Conservation (phyloP, 1,140 invertebrate species). For the Drosophila rhopaloa region DNA sequence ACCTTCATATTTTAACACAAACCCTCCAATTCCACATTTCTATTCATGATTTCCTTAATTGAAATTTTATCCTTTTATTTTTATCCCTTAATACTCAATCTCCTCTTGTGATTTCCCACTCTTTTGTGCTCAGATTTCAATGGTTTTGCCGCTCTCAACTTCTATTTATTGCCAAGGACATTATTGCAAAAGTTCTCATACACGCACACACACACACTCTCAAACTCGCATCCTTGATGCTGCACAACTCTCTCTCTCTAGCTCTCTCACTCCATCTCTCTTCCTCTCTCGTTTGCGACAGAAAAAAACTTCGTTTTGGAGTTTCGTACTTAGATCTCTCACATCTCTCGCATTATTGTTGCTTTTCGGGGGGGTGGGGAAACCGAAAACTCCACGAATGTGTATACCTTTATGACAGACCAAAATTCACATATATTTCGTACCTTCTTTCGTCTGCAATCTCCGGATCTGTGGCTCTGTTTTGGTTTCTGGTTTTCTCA, state of each 20-base stretch:
- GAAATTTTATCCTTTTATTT: not conserved
- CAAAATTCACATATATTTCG: slow-evolving; percentile 21
- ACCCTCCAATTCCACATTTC: no score
- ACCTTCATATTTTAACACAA: no score
- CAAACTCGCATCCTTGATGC: slow-evolving; percentile 44
- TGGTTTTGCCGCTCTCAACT: slow-evolving; percentile 3
- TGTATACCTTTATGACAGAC: slow-evolving; percentile 53
- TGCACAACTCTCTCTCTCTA: slow-evolving; percentile 71
- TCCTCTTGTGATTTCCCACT: slow-evolving; percentile 1
- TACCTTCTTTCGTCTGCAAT: slow-evolving; percentile 55
- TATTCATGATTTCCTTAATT: not conserved
- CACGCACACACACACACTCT: slow-evolving; percentile 17
- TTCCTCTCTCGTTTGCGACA: slow-evolving; percentile 26
- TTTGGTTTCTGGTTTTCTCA: slow-evolving; percentile 48
- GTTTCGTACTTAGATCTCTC: slow-evolving; percentile 37
- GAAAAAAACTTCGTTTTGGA: slow-evolving; percentile 49
- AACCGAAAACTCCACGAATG: slow-evolving; percentile 34
- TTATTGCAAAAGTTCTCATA: slow-evolving; percentile 47
- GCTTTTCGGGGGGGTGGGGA: slow-evolving; percentile 10
- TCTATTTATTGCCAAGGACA: slow-evolving; percentile 52
- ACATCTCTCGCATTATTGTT: slow-evolving; percentile 49
- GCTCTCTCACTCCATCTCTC: slow-evolving; percentile 11
- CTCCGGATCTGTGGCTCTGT: slow-evolving; percentile 10
- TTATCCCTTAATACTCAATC: not conserved
- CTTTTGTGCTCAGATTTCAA: slow-evolving; percentile 8